A percentile compares a stretch with the other conserved stretches of the same genome.
These are phyloP conservation scores for Columba janthina DNA, from an alignment of 2,113 vertebrate genomes.

Conservation along the genomic window DNA sequence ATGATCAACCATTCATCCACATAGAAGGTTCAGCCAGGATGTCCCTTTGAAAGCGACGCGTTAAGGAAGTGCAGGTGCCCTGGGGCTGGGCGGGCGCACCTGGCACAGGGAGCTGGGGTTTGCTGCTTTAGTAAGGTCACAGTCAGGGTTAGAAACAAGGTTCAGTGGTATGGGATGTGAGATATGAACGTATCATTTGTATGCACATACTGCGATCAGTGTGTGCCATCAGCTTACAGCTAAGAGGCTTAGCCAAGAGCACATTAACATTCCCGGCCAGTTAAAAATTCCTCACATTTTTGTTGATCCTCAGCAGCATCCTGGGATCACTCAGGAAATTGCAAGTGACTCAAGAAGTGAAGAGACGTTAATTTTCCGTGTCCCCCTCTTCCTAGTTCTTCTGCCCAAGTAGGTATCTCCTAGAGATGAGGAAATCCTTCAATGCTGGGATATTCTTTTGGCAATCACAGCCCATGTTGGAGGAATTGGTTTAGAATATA, in stretches of 20 bases:
- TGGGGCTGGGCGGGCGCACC: accelerated
- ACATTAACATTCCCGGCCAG: constrained; percentile 52
- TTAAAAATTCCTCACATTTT: constrained; percentile 51
- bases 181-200: not conserved
- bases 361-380: not conserved
- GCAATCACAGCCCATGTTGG: not conserved
- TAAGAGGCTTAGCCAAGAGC: constrained; percentile 59
- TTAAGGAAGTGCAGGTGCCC: not conserved
- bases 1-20: not conserved
- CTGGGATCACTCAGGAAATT: constrained; percentile 33
- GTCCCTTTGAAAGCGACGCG: not conserved
- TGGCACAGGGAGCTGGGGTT: not conserved
- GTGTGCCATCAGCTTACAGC: not conserved
- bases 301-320: constrained; percentile 22
- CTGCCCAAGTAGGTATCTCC: not conserved
- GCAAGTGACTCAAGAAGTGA: not conserved
- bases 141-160: not conserved
- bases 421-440: not conserved
- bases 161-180: not conserved
- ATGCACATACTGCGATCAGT: not conserved
- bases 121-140: not conserved
- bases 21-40: not conserved
- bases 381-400: not conserved
- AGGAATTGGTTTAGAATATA: not conserved
- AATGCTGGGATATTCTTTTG: not conserved